phyloP scores from a whole-genome alignment of 2,888 invertebrate species.

The Drosophila barbarae region DNA sequence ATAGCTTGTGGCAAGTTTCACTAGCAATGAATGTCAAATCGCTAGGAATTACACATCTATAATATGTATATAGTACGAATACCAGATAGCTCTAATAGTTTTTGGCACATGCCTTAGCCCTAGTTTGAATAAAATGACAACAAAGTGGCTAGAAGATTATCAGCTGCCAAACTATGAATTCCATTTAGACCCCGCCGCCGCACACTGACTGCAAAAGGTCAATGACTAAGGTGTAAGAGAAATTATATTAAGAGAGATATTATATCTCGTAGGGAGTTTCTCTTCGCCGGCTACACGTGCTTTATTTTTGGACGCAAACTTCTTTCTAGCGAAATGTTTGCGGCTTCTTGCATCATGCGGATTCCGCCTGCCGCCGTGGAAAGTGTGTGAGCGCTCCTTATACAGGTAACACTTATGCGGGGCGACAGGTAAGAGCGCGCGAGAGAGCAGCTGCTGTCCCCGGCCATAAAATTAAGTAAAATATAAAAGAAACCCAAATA shows the following conservation, averaged over 20 bases:
- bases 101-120: slow-evolving; percentile 7
- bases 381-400: slow-evolving; percentile 17
- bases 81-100: slow-evolving; percentile 6
- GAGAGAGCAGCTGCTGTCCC: slow-evolving; percentile 23
- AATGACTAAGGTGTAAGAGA: slow-evolving; percentile 35
- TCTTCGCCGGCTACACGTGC: slow-evolving; percentile 35
- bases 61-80: neutral
- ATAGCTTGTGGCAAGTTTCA: slow-evolving; percentile 17
- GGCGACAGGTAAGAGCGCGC: slow-evolving; percentile 26
- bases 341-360: slow-evolving; percentile 60
- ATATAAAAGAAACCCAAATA: slow-evolving; percentile 4
- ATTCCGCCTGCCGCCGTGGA: slow-evolving; percentile 9
- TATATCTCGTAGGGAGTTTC: slow-evolving; percentile 3
- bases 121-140: slow-evolving; percentile 4
- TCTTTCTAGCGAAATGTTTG: slow-evolving; percentile 49
- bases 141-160: slow-evolving; percentile 5
- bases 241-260: slow-evolving; percentile 6
- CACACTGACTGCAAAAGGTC: slow-evolving; percentile 26
- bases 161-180: slow-evolving; percentile 5
- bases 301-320: slow-evolving; percentile 29
- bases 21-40: slow-evolving; percentile 13
- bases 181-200: neutral
- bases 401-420: slow-evolving; percentile 19
- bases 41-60: neutral
- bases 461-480: slow-evolving; percentile 20